Evolutionary conservation across 2,113 vertebrate genomes (phyloP), one percentile per base, ranked within the genome.

Genomic region (Cebidichthys violaceus): DNA sequence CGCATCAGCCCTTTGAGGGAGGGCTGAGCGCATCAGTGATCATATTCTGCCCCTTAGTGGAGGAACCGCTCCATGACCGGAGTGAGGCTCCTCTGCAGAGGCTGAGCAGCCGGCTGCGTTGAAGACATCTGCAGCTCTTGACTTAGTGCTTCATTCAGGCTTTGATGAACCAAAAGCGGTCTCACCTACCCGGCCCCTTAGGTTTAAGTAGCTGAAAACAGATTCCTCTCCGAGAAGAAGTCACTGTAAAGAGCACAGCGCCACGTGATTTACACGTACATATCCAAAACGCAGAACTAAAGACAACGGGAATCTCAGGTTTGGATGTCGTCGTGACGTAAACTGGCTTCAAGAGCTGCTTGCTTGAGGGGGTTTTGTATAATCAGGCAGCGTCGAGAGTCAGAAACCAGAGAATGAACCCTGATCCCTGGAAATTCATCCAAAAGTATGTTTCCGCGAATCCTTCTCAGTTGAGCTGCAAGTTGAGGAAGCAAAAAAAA

Each of bases 11-110:
- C 71, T 77, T n/a, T 29, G 57, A 82, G 69, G 27, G 14, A 70
- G 52, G 61, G 39, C 35, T 72, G 65, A 80, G 75, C 68, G 69
- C 6, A 94, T 93, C 84, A 93, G 89, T 94, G 93, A 92, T 94
- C 93, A 92, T 87, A 94, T 91, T 90, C 90, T 95, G 95, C 95
- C 95, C 94, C 94, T 95, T 92, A 94, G 95, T 95, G 95, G 94
- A 89, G 81, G 87, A 89, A 85, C 65, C 0, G 17, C 31, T 87
- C 71, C 79, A 93, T 85, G 90, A 74, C 89, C 79, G 1, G 8
- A 18, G 71, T 45, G 47, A 41, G 27, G 13, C 4, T 6, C n/a
- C 79, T 70, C 62, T 71, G 71, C 73, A 57, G 54, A 45, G 75
- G 29, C 52, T 37, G 72, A 68, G 35, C 33, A 66, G 41, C 29